phyloP scores from a whole-genome alignment of 2,113 vertebrate genomes.

The Gymnocephalus cernua region DNA sequence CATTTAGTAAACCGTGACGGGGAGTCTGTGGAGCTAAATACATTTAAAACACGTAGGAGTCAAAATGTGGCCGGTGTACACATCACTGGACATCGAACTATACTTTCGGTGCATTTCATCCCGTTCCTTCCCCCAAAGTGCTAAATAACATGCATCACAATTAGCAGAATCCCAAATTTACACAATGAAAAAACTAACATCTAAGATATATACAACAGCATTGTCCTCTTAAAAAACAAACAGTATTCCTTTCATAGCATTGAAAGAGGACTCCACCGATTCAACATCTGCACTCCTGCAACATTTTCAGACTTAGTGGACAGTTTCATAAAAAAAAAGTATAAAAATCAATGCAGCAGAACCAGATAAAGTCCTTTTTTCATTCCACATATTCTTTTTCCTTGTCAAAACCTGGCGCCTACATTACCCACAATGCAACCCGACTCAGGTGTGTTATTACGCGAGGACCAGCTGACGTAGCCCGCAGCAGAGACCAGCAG shows the following conservation, averaged over 20 bases:
- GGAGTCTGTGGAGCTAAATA: conserved; percentile 1
- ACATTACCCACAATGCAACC: conserved; percentile 26
- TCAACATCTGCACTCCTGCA: no score
- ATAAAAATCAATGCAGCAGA: neutral
- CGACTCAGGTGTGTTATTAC: neutral
- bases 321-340: neutral
- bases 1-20: conserved; percentile 23
- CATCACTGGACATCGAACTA: neutral
- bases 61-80: neutral
- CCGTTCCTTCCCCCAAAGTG: neutral
- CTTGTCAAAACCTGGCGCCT: neutral
- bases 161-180: neutral
- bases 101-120: neutral
- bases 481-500: neutral
- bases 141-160: conserved; percentile 4
- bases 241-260: conserved; percentile 5
- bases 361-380: neutral
- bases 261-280: neutral
- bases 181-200: conserved; percentile 18
- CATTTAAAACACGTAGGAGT: neutral
- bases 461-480: neutral
- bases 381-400: neutral
- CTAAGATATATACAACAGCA: conserved; percentile 50
- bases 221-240: conserved; percentile 1
- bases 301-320: neutral